These are phyloP conservation scores for Tenthredo notha DNA, from an alignment of 2,888 invertebrate genomes.

Conservation along the genomic window DNA sequence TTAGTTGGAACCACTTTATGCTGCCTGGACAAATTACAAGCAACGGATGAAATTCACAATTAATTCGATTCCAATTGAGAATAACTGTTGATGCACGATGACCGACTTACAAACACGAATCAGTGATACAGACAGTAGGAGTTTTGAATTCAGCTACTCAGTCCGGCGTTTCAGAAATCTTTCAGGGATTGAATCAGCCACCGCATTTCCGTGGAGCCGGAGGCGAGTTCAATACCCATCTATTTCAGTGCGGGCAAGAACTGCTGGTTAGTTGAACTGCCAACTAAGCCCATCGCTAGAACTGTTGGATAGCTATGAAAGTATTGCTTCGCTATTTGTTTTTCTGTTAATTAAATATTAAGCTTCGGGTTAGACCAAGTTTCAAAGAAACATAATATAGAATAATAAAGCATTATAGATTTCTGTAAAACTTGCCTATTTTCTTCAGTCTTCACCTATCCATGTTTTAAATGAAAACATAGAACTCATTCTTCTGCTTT, in stretches of 20 bases:
- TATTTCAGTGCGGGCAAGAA: slow-evolving; percentile 43
- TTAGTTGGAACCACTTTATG: slow-evolving; percentile 83
- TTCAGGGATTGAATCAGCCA: not conserved
- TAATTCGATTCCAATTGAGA: not conserved
- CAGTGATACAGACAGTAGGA: not conserved
- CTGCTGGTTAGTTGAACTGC: slow-evolving; percentile 33
- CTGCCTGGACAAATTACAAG: slow-evolving; percentile 80
- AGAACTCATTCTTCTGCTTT: not conserved
- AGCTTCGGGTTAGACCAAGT: not conserved
- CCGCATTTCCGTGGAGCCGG: slow-evolving; percentile 10
- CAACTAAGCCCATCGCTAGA: not conserved
- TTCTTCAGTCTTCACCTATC: slow-evolving; percentile 5
- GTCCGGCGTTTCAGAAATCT: not conserved
- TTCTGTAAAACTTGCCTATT: not conserved
- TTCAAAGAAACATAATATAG: not conserved
- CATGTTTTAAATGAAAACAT: not conserved
- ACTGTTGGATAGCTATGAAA: slow-evolving; percentile 9
- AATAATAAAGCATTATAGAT: not conserved
- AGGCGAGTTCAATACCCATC: slow-evolving; percentile 32
- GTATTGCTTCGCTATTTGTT: not conserved
- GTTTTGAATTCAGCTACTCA: not conserved
- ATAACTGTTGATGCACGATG: not conserved
- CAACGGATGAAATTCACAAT: not conserved
- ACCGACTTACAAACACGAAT: not conserved
- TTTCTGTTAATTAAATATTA: not conserved